These are phyloP conservation scores for Brachionus sp. DNA, from an alignment of 1,140 invertebrate genomes.

Conservation along the genomic window DNA sequence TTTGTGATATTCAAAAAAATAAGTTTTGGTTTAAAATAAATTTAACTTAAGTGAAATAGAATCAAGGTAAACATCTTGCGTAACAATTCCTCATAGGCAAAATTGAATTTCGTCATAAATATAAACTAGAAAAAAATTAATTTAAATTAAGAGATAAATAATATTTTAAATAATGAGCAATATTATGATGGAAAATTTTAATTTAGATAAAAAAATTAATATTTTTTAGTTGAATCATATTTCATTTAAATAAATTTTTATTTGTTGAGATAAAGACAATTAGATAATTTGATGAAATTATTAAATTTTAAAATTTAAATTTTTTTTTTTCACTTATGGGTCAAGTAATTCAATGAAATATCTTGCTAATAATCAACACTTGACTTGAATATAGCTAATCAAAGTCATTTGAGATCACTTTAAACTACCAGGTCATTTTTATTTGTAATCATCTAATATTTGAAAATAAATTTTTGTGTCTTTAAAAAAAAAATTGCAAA, in stretches of 20 bases:
- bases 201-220: not conserved
- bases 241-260: not conserved
- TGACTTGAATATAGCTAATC: not conserved
- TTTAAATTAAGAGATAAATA: not conserved
- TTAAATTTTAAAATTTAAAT: not conserved
- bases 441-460: not conserved
- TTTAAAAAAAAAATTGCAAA: not conserved
- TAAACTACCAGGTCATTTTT: conserved; percentile 24
- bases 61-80: not conserved
- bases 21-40: not conserved
- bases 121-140: not conserved
- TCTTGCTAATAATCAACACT: not conserved
- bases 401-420: conserved; percentile 25
- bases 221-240: not conserved
- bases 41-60: not conserved
- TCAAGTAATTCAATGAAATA: not conserved
- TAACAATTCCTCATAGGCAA: not conserved
- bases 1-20: not conserved
- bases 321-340: not conserved
- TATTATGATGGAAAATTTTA: not conserved
- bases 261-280: not conserved
- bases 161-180: not conserved
- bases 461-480: not conserved
- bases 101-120: not conserved
- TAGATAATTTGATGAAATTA: not conserved